phyloP scores from a whole-genome alignment of 2,113 vertebrate genomes.

The Dunckerocampus dactyliophorus region DNA sequence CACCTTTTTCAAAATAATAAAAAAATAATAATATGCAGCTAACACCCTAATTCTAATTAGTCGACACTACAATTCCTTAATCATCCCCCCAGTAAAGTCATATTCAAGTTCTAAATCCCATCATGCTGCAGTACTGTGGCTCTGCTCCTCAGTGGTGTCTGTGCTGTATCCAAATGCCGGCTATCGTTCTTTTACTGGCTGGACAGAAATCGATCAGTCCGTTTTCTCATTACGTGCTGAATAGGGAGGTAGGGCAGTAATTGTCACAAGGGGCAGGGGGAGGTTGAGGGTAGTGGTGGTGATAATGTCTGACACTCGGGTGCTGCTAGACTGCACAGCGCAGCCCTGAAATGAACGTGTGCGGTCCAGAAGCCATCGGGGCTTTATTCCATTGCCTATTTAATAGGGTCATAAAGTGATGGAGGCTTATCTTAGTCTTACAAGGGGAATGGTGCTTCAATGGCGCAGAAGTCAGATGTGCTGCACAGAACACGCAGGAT shows the following conservation, averaged over 20 bases:
- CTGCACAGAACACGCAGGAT: conserved; percentile 41
- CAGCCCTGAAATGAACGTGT: conserved; percentile 55
- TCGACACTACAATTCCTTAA: background rate
- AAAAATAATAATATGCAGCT: background rate
- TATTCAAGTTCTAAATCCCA: conserved; percentile 8
- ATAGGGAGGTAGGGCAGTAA: conserved; percentile 70
- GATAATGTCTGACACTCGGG: conserved; percentile 64
- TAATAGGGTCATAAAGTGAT: conserved; percentile 49
- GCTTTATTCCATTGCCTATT: conserved; percentile 59
- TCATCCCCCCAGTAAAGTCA: conserved; percentile 3
- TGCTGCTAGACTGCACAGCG: conserved; percentile 56
- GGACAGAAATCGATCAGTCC: conserved; percentile 73
- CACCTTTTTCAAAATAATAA: background rate
- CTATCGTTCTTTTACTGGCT: conserved; percentile 59
- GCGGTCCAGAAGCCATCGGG: conserved; percentile 45
- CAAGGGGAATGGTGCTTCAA: conserved; percentile 46
- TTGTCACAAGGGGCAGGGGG: conserved; percentile 71
- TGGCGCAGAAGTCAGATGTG: conserved; percentile 49
- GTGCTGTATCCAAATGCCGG: conserved; percentile 34
- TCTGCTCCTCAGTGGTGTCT: conserved; percentile 23
- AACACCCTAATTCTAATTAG: background rate
- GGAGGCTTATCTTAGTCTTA: conserved; percentile 42
- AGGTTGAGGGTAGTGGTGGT: conserved; percentile 64
- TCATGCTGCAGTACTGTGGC: conserved; percentile 33
- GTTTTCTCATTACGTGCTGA: conserved; percentile 74